phyloP scores from a whole-genome alignment of 1,140 invertebrate genomes.

The Orussus abietinus region DNA sequence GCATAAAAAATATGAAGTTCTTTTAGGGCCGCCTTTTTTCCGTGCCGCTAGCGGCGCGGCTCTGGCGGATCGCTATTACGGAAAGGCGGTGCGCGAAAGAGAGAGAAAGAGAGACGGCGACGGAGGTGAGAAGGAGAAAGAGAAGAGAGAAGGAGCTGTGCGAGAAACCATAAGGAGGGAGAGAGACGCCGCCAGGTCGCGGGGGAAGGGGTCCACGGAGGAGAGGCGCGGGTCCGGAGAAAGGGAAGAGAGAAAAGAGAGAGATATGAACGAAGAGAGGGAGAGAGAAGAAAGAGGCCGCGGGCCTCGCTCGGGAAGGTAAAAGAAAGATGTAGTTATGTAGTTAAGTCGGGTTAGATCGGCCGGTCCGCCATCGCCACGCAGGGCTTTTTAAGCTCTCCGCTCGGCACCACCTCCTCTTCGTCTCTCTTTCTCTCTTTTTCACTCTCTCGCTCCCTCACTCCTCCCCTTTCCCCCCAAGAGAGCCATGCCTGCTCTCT shows the following conservation, averaged over 20 bases:
- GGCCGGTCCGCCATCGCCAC: constrained; percentile 29
- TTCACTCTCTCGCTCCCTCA: too few species aligned
- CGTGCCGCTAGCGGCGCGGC: constrained; percentile 43
- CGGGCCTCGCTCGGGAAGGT: too few species aligned
- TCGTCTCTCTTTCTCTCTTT: constrained; percentile 18
- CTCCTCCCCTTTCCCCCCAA: too few species aligned
- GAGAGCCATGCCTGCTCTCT: too few species aligned
- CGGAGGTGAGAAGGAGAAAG: constrained; percentile 12
- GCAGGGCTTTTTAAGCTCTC: constrained; percentile 18
- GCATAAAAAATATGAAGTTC: constrained; percentile 56
- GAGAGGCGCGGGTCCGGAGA: constrained; percentile 9
- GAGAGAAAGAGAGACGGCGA: constrained; percentile 27
- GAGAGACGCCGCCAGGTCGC: constrained; percentile 10
- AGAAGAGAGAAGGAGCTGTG: constrained; percentile 8
- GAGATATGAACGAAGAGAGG: constrained; percentile 9
- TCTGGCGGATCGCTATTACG: constrained; percentile 35
- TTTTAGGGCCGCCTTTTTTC: constrained; percentile 55
- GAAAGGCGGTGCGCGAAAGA: constrained; percentile 33
- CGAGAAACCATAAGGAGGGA: constrained; percentile 4
- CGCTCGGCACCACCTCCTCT: not conserved
- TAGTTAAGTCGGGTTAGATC: constrained; percentile 44
- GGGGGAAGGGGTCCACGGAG: not conserved
- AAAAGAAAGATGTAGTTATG: constrained; percentile 49
- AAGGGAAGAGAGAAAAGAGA: constrained; percentile 9
- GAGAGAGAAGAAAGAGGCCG: not conserved